Base-by-base conservation (phyloP, 1,140 invertebrate genomes). In the Acyrthosiphon pisum region DNA sequence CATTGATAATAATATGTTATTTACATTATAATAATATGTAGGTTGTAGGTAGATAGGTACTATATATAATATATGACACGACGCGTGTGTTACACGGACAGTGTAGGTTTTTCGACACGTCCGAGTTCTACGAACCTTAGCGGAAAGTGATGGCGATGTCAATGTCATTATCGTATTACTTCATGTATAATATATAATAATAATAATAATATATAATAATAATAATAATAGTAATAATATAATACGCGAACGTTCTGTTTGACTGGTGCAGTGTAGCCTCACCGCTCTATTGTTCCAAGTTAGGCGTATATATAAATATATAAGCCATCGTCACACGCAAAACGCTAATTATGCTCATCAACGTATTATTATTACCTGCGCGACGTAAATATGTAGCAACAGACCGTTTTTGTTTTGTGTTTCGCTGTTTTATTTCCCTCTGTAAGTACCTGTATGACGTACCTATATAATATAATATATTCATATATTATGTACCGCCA, bases 111-210 rank as follows among this genome's bases (percentile, higher is more conserved):
- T 48, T 50, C 46, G 44, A 88, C 14, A 22, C 86, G 46, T 88
- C 86, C 86, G 87, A 89, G 87, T 89, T 89, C 48, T 37, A 89
- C 87, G 87, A 89, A 89, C 87, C 48, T 53, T 89, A 89, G 87
- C 87, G 87, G 86, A 88, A 88, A 50, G 86, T 50, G 46, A 50
- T 20, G 87, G 48, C n/a, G 87, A 53, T 35, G 87, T 89, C 87
- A 89, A 89, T 89, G 87, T 89, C 87, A 89, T 89, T 89, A 53
- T 89, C 87, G 48, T 37, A 50, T 53, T 46, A 84, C 83, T 11
- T 41, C 41, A 84, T 41, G 22, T 41, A 84, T 83, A 37, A 22
- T 41, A 26, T 41, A 84, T 11, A 23, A 41, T 83, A 83, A 68
- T 83, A n/a, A n/a, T n/a, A n/a, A 84, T 83, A 37, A 22, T 41